Percentiles rank a stretch among this genome's conserved stretches.
phyloP scores from a whole-genome alignment of 1,140 invertebrate species.

The Brachionus asplanchnoidis region DNA sequence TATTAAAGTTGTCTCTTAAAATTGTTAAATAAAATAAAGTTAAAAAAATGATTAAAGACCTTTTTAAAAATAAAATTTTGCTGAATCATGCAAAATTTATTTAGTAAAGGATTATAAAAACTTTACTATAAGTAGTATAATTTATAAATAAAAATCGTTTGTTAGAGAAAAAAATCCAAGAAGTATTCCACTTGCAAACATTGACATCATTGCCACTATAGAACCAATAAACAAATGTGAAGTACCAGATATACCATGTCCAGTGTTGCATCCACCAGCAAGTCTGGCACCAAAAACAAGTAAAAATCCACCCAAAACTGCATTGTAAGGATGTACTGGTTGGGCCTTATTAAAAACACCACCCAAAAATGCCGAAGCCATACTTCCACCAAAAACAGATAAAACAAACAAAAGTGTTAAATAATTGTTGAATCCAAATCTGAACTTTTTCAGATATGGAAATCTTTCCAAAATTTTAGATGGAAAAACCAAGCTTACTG shows the following conservation, averaged over 20 bases:
- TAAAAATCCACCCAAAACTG: constrained; percentile 20
- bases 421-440: not conserved
- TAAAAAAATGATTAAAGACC: not conserved
- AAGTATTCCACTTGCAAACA: constrained; percentile 20
- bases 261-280: constrained; percentile 28
- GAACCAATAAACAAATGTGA: constrained; percentile 15
- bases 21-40: not conserved
- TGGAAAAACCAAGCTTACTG: not conserved
- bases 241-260: constrained; percentile 22
- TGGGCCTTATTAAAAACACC: not conserved
- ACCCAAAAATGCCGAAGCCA: not conserved
- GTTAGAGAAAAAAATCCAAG: not conserved
- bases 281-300: constrained; percentile 27
- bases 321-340: not conserved
- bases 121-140: too few relatives aligned
- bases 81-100: not conserved
- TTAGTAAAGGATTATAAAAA: not conserved
- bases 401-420: not conserved
- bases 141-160: constrained; percentile 15
- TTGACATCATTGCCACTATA: constrained; percentile 4
- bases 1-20: too few relatives aligned
- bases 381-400: not conserved
- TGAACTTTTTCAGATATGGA: constrained; percentile 1
- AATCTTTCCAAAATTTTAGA: not conserved
- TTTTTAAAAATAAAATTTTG: not conserved